These are phyloP conservation scores for Bombyx mori DNA, from an alignment of 1,140 invertebrate species.

Conservation along the genomic window DNA sequence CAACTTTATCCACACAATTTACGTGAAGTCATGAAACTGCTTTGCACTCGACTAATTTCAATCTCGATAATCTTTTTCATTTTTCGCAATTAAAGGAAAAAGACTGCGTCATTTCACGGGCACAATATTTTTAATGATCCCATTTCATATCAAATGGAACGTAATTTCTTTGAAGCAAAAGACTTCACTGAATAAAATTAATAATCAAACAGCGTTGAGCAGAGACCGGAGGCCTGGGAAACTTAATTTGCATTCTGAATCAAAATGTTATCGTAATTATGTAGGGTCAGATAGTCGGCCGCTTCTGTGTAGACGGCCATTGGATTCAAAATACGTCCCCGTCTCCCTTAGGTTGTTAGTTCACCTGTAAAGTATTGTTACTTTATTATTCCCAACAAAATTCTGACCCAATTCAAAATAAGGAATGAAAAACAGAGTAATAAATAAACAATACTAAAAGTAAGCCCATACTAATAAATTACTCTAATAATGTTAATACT, in stretches of 20 bases:
- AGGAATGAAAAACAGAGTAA: no score
- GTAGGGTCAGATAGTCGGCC: constrained; percentile 18
- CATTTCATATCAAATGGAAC: constrained; percentile 11
- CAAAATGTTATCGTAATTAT: constrained; percentile 36
- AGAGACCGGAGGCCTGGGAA: no score
- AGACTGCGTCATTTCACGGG: no score
- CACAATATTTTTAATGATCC: no score
- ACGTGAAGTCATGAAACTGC: no score
- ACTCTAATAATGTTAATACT: no score
- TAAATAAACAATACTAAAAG: no score
- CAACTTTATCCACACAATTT: no score
- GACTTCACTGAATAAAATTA: constrained; percentile 25
- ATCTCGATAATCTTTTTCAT: no score
- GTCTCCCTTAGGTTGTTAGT: constrained; percentile 16
- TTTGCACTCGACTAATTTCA: no score
- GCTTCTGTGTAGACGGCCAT: constrained; percentile 4
- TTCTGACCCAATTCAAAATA: background rate
- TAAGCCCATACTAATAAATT: no score
- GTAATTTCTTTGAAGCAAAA: constrained; percentile 17
- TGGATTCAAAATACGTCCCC: constrained; percentile 14
- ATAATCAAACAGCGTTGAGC: constrained; percentile 9
- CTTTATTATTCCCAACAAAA: constrained; percentile 5
- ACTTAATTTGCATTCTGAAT: constrained; percentile 29
- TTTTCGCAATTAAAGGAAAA: no score
- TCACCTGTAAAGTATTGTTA: constrained; percentile 17